These are phyloP conservation scores for Myopa testacea DNA, from an alignment of 2,888 invertebrate genomes.

Conservation along the genomic window DNA sequence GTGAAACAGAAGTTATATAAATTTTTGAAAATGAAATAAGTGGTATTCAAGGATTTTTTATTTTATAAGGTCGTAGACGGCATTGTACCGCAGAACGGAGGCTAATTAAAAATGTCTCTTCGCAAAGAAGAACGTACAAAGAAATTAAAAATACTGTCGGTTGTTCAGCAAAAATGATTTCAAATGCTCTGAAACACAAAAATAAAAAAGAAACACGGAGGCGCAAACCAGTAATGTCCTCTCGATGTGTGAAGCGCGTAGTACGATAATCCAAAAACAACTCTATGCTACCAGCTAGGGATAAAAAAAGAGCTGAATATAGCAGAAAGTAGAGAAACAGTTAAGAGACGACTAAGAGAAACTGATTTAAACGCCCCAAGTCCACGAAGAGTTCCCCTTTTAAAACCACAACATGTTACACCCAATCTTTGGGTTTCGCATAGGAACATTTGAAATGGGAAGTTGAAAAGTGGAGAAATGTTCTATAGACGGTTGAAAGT, in stretches of 20 bases:
- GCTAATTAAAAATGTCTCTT: neutral
- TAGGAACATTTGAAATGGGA: neutral
- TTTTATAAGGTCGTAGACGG: neutral
- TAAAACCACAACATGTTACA: neutral
- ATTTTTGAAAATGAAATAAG: neutral
- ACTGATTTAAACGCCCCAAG: neutral
- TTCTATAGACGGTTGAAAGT: constrained; percentile 4
- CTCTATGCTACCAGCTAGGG: neutral
- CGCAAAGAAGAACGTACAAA: neutral
- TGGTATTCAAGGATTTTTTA: neutral
- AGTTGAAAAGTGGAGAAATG: constrained; percentile 5
- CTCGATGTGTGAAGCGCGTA: neutral
- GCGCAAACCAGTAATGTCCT: neutral
- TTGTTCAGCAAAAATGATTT: neutral
- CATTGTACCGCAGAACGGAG: neutral
- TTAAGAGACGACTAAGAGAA: neutral
- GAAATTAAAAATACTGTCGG: neutral
- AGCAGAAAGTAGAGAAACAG: neutral
- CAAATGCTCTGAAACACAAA: neutral
- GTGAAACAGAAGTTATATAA: too few species aligned
- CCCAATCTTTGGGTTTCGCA: neutral
- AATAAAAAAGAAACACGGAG: neutral
- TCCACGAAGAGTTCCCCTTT: constrained; percentile 1
- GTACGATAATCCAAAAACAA: neutral
- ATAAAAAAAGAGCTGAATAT: neutral